These are phyloP conservation scores for Drosophila novamexicana DNA, from an alignment of 1,140 invertebrate species.

Conservation along the genomic window DNA sequence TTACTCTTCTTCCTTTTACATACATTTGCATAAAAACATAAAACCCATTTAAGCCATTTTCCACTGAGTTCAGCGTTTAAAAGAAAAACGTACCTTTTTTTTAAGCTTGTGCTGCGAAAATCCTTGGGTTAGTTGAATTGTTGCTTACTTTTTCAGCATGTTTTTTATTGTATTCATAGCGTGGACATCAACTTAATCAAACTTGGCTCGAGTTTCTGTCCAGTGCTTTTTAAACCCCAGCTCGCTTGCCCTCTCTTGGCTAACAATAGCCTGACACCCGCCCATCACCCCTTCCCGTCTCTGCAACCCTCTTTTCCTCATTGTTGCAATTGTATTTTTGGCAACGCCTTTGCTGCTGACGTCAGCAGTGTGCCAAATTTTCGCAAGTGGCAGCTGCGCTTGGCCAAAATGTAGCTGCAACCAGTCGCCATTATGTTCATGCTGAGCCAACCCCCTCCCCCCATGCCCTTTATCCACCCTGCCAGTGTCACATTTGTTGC, in stretches of 20 bases:
- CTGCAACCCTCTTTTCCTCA: not conserved
- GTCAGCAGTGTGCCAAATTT: conserved; percentile 61
- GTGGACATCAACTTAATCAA: conserved; percentile 53
- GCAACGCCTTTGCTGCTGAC: conserved; percentile 44
- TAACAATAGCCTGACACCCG: conserved; percentile 39
- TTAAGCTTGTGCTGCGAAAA: not conserved
- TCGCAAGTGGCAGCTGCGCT: conserved; percentile 13
- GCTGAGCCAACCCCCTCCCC: conserved; percentile 2
- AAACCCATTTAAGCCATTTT: too few species aligned
- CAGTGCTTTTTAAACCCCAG: conserved; percentile 20
- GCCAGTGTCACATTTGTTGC: conserved; percentile 48
- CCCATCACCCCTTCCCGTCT: not conserved
- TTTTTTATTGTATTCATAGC: conserved; percentile 28
- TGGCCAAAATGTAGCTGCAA: conserved; percentile 34
- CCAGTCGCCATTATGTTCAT: conserved; percentile 30
- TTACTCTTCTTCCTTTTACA: too few species aligned
- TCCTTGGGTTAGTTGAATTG: conserved; percentile 14
- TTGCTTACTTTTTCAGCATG: conserved; percentile 13
- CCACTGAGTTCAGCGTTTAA: too few species aligned
- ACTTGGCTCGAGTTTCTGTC: conserved; percentile 32
- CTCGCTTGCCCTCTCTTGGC: conserved; percentile 2
- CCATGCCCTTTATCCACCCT: not conserved
- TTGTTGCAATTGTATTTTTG: conserved; percentile 57
- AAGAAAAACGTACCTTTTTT: not conserved
- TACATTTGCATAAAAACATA: too few species aligned